Conservation (phyloP, 2,797 vertebrate genomes). For the Betta splendens region DNA sequence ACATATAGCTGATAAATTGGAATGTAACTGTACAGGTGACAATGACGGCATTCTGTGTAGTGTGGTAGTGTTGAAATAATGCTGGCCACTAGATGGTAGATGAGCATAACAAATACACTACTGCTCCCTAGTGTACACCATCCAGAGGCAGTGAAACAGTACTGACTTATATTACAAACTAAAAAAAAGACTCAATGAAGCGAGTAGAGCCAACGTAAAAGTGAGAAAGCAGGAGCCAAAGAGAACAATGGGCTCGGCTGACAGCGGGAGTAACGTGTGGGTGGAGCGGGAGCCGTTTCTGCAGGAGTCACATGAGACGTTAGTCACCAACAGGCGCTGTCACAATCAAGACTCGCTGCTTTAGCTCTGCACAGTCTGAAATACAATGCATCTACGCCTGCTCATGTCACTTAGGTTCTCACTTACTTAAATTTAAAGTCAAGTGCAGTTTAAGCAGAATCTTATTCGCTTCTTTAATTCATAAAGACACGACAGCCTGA, state of each 20-base stretch:
- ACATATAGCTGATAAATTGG: no score
- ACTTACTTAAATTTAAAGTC: no score
- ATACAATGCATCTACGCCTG: slow-evolving; percentile 21
- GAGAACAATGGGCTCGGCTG: slow-evolving; percentile 18
- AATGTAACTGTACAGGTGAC: no score
- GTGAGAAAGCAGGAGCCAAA: slow-evolving; percentile 14
- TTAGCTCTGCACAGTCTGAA: slow-evolving; percentile 24
- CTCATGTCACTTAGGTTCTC: slow-evolving; percentile 3
- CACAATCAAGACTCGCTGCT: background rate
- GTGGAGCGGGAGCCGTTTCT: slow-evolving; percentile 11
- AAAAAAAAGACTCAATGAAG: no score
- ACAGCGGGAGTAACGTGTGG: slow-evolving; percentile 28
- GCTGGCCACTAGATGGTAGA: slow-evolving; percentile 59
- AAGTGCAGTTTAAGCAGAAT: no score
- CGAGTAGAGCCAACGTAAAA: background rate
- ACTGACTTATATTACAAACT: no score
- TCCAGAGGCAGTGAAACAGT: no score
- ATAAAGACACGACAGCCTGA: no score
- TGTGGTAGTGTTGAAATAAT: slow-evolving; percentile 7
- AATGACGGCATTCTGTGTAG: background rate
- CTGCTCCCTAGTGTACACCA: background rate
- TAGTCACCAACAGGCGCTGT: slow-evolving; percentile 33
- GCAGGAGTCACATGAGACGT: slow-evolving; percentile 46
- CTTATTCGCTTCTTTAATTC: no score
- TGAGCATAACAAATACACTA: slow-evolving; percentile 9